phyloP scores from a whole-genome alignment of 2,797 vertebrate species.

The Parauchenoglanis punctatus region DNA sequence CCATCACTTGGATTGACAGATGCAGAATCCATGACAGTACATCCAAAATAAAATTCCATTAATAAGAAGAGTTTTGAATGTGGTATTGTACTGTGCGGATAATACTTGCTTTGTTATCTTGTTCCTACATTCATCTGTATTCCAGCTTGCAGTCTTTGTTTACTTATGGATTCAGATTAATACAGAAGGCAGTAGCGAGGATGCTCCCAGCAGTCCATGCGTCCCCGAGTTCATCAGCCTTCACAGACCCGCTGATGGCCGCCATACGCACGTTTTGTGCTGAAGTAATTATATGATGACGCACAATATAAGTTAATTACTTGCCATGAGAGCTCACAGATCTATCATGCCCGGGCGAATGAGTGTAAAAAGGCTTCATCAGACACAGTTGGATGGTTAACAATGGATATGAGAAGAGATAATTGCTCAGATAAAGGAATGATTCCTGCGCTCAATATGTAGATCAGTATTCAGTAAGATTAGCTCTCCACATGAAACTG shows the following conservation, averaged over 20 bases:
- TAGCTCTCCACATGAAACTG: slow-evolving; percentile 4
- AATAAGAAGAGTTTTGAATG: neutral
- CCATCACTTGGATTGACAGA: neutral
- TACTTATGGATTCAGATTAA: slow-evolving; percentile 59
- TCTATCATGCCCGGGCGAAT: slow-evolving; percentile 28
- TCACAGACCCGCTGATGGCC: slow-evolving; percentile 48
- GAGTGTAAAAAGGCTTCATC: slow-evolving; percentile 30
- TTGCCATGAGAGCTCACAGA: slow-evolving; percentile 36
- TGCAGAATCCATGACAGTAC: neutral
- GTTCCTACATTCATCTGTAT: neutral
- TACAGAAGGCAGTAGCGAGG: slow-evolving; percentile 57
- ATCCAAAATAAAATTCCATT: neutral
- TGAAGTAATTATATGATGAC: slow-evolving; percentile 65
- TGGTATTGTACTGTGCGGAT: neutral
- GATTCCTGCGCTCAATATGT: slow-evolving; percentile 44
- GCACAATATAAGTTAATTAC: slow-evolving; percentile 42
- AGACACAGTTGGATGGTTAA: slow-evolving; percentile 50
- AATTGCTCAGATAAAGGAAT: slow-evolving; percentile 65
- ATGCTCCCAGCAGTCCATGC: slow-evolving; percentile 64
- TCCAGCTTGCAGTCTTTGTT: neutral
- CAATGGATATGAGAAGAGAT: slow-evolving; percentile 64
- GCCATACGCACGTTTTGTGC: slow-evolving; percentile 61
- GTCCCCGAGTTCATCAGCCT: slow-evolving; percentile 59
- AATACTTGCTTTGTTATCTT: neutral
- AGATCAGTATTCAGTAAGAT: neutral